A percentile compares a stretch with the other conserved stretches of the same genome.
phyloP scores from a whole-genome alignment of 2,888 invertebrate species.

The Macaria liturata region DNA sequence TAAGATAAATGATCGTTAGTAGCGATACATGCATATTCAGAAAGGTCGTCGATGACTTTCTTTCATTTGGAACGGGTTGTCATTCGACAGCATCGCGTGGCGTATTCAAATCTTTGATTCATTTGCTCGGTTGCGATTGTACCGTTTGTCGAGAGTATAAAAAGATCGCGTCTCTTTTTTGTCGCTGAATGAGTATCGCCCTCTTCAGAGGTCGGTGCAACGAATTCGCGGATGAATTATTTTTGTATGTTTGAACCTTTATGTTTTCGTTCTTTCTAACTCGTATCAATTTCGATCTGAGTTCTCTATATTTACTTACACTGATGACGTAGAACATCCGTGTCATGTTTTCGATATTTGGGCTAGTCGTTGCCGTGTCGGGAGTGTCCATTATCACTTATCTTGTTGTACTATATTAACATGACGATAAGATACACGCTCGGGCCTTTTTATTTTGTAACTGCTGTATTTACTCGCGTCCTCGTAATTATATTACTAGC shows the following conservation, averaged over 20 bases:
- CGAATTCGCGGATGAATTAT: constrained; percentile 18
- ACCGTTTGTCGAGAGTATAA: constrained; percentile 16
- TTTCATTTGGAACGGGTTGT: constrained; percentile 25
- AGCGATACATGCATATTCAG: constrained; percentile 45
- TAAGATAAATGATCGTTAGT: no score
- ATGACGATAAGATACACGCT: constrained; percentile 30
- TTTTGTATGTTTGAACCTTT: constrained; percentile 13
- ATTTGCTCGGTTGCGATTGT: constrained; percentile 14
- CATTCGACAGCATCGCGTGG: constrained; percentile 4
- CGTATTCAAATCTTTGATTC: constrained; percentile 17
- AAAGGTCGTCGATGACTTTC: constrained; percentile 41
- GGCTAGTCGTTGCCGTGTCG: constrained; percentile 21
- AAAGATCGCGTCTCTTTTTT: constrained; percentile 15
- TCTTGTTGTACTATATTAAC: constrained; percentile 21
- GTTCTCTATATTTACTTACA: constrained; percentile 6
- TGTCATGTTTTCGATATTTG: constrained; percentile 17
- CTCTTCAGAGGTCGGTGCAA: constrained; percentile 20
- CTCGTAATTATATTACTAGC: no score
- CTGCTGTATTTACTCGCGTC: constrained; percentile 8
- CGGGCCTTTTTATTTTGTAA: constrained; percentile 24
- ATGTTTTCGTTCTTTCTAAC: constrained; percentile 10
- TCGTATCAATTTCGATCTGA: constrained; percentile 16
- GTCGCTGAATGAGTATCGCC: constrained; percentile 16
- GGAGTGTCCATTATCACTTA: constrained; percentile 32
- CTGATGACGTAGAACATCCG: constrained; percentile 10